phyloP scores from a whole-genome alignment of 92 coral and sea anemone species.

The Zoanthus gigantus region DNA sequence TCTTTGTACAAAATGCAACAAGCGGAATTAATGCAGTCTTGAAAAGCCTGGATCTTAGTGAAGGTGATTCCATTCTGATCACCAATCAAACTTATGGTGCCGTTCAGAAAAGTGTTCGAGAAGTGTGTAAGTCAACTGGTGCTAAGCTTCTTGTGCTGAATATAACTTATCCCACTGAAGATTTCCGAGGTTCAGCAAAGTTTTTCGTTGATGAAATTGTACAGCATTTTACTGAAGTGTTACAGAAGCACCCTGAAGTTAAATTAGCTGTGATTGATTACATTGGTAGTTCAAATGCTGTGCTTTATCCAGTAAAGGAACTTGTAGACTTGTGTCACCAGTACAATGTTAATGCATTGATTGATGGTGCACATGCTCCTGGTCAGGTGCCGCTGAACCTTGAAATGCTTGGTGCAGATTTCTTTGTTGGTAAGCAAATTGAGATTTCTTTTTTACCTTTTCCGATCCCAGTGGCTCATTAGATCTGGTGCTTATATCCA shows the following conservation, averaged over 20 bases:
- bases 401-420: conserved; percentile 84
- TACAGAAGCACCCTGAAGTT: conserved; percentile 70
- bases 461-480: no score
- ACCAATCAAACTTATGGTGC: conserved; percentile 85
- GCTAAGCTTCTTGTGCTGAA: conserved; percentile 81
- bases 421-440: conserved; percentile 74
- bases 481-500: no score
- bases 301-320: conserved; percentile 74
- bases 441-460: no score
- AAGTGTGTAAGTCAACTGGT: conserved; percentile 67
- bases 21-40: conserved; percentile 71
- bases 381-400: conserved; percentile 83
- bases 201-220: conserved; percentile 77
- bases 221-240: conserved; percentile 73
- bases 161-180: conserved; percentile 76
- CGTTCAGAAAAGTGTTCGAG: conserved; percentile 70
- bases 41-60: conserved; percentile 60
- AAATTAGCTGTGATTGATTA: conserved; percentile 78
- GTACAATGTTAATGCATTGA: conserved; percentile 72
- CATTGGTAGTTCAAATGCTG: conserved; percentile 78
- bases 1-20: conserved; percentile 81
- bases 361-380: conserved; percentile 93
- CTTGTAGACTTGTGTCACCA: conserved; percentile 76
- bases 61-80: conserved; percentile 77
- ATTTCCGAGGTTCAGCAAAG: conserved; percentile 66